Conservation (phyloP, 1,140 invertebrate genomes). For the Brevipalpus yothersi region DNA sequence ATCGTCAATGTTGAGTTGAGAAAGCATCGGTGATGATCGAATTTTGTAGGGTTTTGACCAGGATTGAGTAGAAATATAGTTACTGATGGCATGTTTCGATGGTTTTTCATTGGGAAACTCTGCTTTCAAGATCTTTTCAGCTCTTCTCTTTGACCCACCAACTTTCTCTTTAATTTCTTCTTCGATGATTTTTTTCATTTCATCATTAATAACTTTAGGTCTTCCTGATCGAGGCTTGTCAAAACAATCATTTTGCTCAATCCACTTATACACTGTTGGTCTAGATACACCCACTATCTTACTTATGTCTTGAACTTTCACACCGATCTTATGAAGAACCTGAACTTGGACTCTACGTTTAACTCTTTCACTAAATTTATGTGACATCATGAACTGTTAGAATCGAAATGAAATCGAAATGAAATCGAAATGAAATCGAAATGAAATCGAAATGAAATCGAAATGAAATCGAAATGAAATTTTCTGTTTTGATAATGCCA, state of each 20-base stretch:
- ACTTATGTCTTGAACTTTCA: too few species aligned
- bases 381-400: too few species aligned
- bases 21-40: background rate
- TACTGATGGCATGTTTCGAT: background rate
- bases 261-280: background rate
- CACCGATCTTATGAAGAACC: too few species aligned
- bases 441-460: too few species aligned
- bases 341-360: too few species aligned
- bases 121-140: background rate
- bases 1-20: background rate
- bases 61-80: background rate
- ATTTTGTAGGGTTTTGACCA: background rate
- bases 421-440: too few species aligned
- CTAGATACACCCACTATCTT: background rate
- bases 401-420: too few species aligned
- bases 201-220: background rate
- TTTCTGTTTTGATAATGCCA: too few species aligned
- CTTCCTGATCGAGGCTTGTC: background rate
- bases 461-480: too few species aligned
- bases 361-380: too few species aligned
- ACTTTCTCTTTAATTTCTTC: background rate
- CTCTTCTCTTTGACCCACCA: background rate
- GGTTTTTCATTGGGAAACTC: background rate
- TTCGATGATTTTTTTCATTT: background rate
- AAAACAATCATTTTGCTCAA: background rate